Evolutionary conservation across 2,113 vertebrate species (phyloP).

Genomic region (Eptesicus fuscus): DNA sequence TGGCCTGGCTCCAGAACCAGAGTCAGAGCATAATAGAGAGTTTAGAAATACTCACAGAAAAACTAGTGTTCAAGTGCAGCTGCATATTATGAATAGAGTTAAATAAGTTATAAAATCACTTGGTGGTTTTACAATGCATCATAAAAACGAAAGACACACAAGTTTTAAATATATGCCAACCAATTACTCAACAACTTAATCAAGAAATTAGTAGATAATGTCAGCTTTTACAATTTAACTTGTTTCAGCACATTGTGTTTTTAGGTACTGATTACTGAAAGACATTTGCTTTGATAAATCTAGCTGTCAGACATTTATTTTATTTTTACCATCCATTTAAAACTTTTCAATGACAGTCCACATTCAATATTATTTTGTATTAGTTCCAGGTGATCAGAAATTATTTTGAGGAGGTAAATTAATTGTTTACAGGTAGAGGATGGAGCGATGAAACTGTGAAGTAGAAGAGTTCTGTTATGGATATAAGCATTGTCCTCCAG

Average conservation of each 20-base stretch:
- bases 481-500: not conserved
- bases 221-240: not conserved
- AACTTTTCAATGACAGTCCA: not conserved
- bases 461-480: not conserved
- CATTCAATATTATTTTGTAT: not conserved
- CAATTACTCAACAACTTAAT: conserved; percentile 22
- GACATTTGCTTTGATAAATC: not conserved
- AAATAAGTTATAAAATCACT: conserved; percentile 70
- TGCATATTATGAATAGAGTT: conserved; percentile 53
- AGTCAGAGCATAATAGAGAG: conserved; percentile 53
- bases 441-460: not conserved
- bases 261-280: not conserved
- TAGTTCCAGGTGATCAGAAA: not conserved
- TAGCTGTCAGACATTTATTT: not conserved
- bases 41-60: conserved; percentile 51
- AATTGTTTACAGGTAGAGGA: not conserved
- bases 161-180: conserved; percentile 42
- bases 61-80: conserved; percentile 51
- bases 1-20: conserved; percentile 18
- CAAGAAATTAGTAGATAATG: not conserved
- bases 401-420: not conserved
- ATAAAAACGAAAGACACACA: conserved; percentile 47
- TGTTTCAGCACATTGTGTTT: not conserved
- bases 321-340: not conserved
- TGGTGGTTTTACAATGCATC: conserved; percentile 44